Evolutionary conservation across 37 sponge, comb jelly and placozoan genomes (phyloP).

Genomic region (Beroe forskalii): DNA sequence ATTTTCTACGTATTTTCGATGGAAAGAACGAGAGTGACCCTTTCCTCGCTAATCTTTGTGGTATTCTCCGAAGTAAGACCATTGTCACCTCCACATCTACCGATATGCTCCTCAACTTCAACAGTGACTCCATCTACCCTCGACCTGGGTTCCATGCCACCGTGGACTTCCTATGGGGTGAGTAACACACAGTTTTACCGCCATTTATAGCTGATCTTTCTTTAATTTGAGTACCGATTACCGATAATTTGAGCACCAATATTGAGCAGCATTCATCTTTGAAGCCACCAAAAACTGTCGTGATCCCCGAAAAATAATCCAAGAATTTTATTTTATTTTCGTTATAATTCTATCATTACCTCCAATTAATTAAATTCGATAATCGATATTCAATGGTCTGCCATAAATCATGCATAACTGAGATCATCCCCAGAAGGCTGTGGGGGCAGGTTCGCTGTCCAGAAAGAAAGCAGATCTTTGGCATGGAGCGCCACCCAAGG

Average conservation of each 20-base stretch:
- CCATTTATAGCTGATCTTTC: not conserved
- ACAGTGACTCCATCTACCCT: constrained; percentile 7
- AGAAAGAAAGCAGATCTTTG: not conserved
- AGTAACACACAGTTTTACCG: no score
- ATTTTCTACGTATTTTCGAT: constrained; percentile 40
- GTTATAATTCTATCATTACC: no score
- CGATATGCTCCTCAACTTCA: constrained; percentile 27
- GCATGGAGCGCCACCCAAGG: not conserved
- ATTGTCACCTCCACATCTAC: not conserved
- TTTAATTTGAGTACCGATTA: no score
- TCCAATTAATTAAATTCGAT: no score
- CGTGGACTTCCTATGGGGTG: constrained; percentile 20
- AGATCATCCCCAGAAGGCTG: not conserved
- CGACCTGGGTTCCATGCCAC: not conserved
- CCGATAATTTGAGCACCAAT: not conserved
- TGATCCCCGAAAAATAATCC: no score
- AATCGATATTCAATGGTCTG: no score
- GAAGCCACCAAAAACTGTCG: no score
- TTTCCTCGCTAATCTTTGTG: constrained; percentile 2
- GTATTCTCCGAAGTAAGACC: not conserved
- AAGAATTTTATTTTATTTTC: no score
- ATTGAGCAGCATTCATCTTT: no score
- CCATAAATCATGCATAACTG: no score
- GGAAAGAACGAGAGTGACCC: not conserved
- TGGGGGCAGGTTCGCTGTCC: not conserved